A percentile compares a stretch with the other conserved stretches of the same genome.
Conservation (phyloP, 2,113 vertebrate genomes). For the Bettongia penicillata region DNA sequence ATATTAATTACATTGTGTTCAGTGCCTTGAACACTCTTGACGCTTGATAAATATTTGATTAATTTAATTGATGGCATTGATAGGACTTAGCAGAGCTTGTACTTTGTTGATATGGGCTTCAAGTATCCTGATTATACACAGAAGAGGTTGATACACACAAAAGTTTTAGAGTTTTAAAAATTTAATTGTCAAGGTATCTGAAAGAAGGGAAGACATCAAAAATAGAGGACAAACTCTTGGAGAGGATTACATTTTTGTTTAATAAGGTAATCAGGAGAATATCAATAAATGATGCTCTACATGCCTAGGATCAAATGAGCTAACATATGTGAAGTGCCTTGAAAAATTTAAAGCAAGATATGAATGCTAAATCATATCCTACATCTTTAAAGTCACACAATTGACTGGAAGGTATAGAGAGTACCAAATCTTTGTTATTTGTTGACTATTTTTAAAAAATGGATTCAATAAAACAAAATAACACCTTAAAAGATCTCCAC, state of each 20-base stretch:
- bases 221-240: neutral
- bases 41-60: neutral
- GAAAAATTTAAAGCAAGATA: neutral
- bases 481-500: neutral
- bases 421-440: neutral
- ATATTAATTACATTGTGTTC: neutral
- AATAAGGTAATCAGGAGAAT: neutral
- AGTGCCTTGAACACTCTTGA: neutral
- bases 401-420: neutral
- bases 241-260: neutral
- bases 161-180: neutral
- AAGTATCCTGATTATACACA: neutral
- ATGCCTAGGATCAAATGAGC: neutral
- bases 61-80: neutral
- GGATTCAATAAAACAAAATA: neutral
- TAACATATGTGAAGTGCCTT: neutral
- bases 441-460: neutral
- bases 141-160: neutral
- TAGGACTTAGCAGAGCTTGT: neutral
- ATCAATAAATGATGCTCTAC: neutral
- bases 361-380: neutral
- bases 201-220: neutral
- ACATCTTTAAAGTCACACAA: neutral
- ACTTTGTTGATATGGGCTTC: neutral
- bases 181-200: neutral